Conservation (phyloP, 2,797 vertebrate genomes). For the Emydoidea blandingii region DNA sequence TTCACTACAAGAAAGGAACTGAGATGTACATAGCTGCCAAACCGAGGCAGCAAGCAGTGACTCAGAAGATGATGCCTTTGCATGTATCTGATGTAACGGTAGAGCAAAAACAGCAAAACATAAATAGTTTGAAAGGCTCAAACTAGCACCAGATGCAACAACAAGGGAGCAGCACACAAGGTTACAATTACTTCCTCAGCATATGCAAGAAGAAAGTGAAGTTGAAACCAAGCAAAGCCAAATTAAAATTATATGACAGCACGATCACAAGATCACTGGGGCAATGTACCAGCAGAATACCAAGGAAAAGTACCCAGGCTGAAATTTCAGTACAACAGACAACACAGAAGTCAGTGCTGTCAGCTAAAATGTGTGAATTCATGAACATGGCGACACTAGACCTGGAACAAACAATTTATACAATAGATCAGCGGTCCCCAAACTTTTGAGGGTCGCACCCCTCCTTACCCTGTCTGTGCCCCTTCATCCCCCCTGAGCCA, state of each 20-base stretch:
- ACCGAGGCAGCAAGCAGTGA: background rate
- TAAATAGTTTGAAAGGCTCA: background rate
- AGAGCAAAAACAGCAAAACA: background rate
- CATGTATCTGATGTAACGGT: background rate
- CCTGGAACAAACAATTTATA: slow-evolving; percentile 17
- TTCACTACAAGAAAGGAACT: background rate
- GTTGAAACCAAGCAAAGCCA: slow-evolving; percentile 36
- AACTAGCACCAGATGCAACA: background rate
- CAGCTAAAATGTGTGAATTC: background rate
- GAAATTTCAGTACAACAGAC: background rate
- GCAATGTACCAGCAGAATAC: slow-evolving; percentile 37
- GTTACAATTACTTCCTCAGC: background rate
- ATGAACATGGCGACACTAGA: slow-evolving; percentile 11
- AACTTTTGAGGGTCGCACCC: too few species aligned
- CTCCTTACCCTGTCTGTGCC: too few species aligned
- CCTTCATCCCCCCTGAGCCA: too few species aligned
- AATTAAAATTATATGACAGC: slow-evolving; percentile 34
- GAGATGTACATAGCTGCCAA: too few species aligned
- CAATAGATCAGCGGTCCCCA: background rate
- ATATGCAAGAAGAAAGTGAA: slow-evolving; percentile 14
- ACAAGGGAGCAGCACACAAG: rapidly evolving
- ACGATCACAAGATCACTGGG: slow-evolving; percentile 22
- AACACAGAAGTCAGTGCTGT: background rate
- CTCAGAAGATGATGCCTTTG: background rate
- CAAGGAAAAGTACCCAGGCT: background rate